Percentiles rank a stretch among this genome's conserved stretches.
Evolutionary conservation across 2,113 vertebrate genomes (phyloP).

Genomic region (Corythornis vintsioides): DNA sequence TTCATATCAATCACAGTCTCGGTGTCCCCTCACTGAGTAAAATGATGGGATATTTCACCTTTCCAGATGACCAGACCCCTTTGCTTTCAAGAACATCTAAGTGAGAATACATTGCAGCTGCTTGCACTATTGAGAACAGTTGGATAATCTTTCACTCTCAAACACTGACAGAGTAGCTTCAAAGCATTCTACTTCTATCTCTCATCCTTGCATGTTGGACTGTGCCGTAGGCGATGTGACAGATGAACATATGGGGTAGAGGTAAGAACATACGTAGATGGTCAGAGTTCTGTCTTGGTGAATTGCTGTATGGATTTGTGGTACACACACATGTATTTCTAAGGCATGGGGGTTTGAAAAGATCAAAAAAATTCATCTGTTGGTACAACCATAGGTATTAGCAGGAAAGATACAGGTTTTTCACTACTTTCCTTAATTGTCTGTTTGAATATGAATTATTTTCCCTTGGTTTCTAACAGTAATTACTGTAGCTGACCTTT

Average conservation of each 20-base stretch:
- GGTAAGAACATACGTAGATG: background rate
- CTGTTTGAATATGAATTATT: background rate
- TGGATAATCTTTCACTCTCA: conserved; percentile 58
- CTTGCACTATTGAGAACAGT: conserved; percentile 62
- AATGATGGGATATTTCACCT: conserved; percentile 48
- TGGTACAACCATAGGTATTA: background rate
- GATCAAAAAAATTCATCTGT: background rate
- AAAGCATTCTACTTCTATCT: conserved; percentile 58
- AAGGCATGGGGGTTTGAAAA: background rate
- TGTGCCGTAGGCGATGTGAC: background rate
- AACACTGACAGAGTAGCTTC: conserved; percentile 52
- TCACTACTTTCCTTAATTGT: background rate
- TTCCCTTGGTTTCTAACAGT: background rate
- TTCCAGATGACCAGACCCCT: conserved; percentile 55
- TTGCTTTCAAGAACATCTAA: conserved; percentile 20
- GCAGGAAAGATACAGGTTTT: background rate
- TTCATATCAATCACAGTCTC: conserved; percentile 3
- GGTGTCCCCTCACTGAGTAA: conserved; percentile 6
- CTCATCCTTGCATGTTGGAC: background rate
- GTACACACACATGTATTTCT: background rate
- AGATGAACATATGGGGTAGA: conserved; percentile 4
- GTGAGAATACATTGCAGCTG: conserved; percentile 64
- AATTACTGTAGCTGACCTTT: background rate
- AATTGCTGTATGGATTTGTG: background rate
- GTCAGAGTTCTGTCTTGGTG: background rate